A percentile compares a stretch with the other conserved stretches of the same genome.
These are phyloP conservation scores for Malacosoma neustria DNA, from an alignment of 2,888 invertebrate genomes.

Conservation along the genomic window DNA sequence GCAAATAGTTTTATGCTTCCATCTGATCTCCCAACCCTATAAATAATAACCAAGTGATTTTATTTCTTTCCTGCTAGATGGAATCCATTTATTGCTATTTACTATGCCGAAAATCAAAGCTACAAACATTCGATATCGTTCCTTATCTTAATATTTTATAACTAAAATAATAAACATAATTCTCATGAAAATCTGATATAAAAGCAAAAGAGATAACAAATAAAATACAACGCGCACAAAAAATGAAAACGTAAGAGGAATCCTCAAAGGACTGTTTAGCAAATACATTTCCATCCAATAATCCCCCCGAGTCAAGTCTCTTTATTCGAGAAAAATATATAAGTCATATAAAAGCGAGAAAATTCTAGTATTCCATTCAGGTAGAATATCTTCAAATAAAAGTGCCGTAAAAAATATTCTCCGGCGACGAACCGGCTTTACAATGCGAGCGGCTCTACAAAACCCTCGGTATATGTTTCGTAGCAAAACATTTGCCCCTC, in stretches of 20 bases:
- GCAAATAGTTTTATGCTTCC: no score
- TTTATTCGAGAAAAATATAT: neutral
- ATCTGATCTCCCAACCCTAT: no score
- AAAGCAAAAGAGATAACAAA: neutral
- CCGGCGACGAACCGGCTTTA: constrained; percentile 40
- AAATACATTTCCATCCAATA: constrained; percentile 45
- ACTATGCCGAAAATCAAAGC: no score
- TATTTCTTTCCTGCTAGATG: no score
- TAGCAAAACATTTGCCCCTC: constrained; percentile 75
- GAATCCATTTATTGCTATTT: no score
- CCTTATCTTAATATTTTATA: no score
- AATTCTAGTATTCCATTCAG: constrained; percentile 70
- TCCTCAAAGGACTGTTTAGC: constrained; percentile 40
- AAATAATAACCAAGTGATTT: no score
- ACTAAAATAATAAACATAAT: no score
- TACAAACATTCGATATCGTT: no score
- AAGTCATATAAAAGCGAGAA: constrained; percentile 63
- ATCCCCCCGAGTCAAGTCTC: constrained; percentile 21
- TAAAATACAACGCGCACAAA: constrained; percentile 12
- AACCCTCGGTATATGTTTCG: constrained; percentile 71
- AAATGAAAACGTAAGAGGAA: constrained; percentile 7
- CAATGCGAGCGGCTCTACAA: constrained; percentile 62
- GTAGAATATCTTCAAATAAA: constrained; percentile 63
- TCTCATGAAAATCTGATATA: constrained; percentile 8
- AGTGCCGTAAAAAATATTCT: constrained; percentile 65